Evolutionary conservation across 2,888 invertebrate species (phyloP).

Genomic region (Boloria euphrosyne): DNA sequence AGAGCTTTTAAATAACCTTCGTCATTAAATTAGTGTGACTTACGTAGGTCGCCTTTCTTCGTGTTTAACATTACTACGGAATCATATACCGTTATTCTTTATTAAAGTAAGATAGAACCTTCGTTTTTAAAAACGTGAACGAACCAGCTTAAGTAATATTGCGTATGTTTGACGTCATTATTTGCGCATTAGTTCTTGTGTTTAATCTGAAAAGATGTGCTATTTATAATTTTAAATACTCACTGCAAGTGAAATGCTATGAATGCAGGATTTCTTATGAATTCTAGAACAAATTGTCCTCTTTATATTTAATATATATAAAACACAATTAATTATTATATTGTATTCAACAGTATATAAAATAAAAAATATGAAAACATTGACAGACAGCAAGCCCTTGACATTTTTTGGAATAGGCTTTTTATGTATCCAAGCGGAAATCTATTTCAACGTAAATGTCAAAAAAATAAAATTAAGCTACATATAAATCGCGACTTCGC

Average conservation of each 20-base stretch:
- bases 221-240: too few relatives aligned
- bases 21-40: too few relatives aligned
- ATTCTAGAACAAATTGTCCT: too few relatives aligned
- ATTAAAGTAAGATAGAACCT: neutral
- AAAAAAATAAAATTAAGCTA: neutral
- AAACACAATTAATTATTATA: neutral
- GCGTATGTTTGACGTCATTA: too few relatives aligned
- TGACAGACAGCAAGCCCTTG: slow-evolving; percentile 8
- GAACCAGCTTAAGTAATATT: neutral
- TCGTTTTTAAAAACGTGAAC: neutral
- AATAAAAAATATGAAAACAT: neutral
- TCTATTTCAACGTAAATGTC: slow-evolving; percentile 2
- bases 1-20: too few relatives aligned
- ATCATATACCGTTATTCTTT: slow-evolving; percentile 1
- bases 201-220: too few relatives aligned
- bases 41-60: neutral
- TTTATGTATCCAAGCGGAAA: too few relatives aligned
- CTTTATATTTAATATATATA: too few relatives aligned
- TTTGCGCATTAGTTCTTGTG: too few relatives aligned
- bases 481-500: too few relatives aligned
- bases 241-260: too few relatives aligned
- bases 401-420: slow-evolving; percentile 4
- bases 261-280: too few relatives aligned
- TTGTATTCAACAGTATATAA: neutral
- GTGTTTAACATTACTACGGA: slow-evolving; percentile 17